phyloP scores from a whole-genome alignment of 2,797 vertebrate genomes.

The Coracias cyanogaster region DNA sequence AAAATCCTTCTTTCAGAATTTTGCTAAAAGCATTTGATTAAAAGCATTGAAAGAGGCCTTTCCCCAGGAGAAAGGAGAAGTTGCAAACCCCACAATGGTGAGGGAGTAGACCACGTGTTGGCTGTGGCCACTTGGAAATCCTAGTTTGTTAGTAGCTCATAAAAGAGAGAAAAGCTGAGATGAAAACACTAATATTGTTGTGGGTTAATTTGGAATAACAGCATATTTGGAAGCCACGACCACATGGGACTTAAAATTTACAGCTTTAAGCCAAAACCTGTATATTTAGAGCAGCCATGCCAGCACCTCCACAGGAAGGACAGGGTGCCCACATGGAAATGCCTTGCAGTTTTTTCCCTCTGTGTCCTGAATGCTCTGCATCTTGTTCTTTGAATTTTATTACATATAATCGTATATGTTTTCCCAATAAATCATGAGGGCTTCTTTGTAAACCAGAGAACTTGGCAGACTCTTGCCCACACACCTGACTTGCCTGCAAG shows the following conservation, averaged over 20 bases:
- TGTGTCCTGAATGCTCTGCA: neutral
- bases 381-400: neutral
- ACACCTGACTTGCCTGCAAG: neutral
- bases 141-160: neutral
- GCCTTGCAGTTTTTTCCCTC: neutral
- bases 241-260: neutral
- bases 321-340: fast-evolving
- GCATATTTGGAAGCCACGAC: fast-evolving
- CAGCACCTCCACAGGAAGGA: neutral
- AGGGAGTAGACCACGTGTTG: neutral
- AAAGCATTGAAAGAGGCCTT: neutral
- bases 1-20: neutral
- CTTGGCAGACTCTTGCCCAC: neutral
- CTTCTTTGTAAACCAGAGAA: neutral
- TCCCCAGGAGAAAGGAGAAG: neutral
- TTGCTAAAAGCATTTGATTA: neutral
- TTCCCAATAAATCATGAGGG: fast-evolving
- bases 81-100: neutral
- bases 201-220: neutral
- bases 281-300: neutral
- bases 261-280: neutral
- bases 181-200: neutral
- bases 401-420: neutral
- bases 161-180: neutral
- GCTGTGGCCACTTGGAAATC: neutral